Percentiles rank a stretch among this genome's conserved stretches.
phyloP scores from a whole-genome alignment of 2,888 invertebrate genomes.

The Dynastes tityus region DNA sequence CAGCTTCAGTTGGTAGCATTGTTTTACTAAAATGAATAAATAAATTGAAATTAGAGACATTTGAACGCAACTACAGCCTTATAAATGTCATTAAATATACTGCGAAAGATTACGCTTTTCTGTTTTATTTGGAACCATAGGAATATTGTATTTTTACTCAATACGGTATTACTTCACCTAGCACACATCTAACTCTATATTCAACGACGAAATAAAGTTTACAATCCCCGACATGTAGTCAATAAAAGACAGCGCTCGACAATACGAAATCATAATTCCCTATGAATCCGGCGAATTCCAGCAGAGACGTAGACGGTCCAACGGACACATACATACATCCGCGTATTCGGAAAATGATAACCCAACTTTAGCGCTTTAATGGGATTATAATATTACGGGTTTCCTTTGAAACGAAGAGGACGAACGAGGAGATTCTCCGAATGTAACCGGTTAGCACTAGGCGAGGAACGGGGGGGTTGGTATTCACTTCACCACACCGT shows the following conservation, averaged over 20 bases:
- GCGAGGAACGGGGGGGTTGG: neutral
- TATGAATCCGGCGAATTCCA: neutral
- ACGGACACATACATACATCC: constrained; percentile 1
- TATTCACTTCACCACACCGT: constrained; percentile 21
- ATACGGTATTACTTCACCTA: too few relatives aligned
- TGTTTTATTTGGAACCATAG: too few relatives aligned
- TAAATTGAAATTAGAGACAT: too few relatives aligned
- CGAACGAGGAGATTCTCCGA: constrained; percentile 38
- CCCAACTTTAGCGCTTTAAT: constrained; percentile 58
- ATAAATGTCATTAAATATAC: too few relatives aligned
- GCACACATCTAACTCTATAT: too few relatives aligned
- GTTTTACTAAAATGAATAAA: too few relatives aligned
- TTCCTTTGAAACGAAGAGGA: constrained; percentile 57
- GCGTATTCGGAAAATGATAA: constrained; percentile 55
- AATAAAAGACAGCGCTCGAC: constrained; percentile 42
- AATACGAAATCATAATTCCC: constrained; percentile 37
- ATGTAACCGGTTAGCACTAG: neutral
- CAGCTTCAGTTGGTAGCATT: too few relatives aligned
- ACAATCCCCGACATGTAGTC: constrained; percentile 58
- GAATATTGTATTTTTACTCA: too few relatives aligned
- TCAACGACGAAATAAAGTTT: constrained; percentile 38
- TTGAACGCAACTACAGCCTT: too few relatives aligned
- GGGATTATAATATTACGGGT: constrained; percentile 60
- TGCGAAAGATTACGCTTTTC: too few relatives aligned
- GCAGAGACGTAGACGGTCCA: neutral